Conservation (phyloP, 2,797 vertebrate species). For the Morus bassanus region DNA sequence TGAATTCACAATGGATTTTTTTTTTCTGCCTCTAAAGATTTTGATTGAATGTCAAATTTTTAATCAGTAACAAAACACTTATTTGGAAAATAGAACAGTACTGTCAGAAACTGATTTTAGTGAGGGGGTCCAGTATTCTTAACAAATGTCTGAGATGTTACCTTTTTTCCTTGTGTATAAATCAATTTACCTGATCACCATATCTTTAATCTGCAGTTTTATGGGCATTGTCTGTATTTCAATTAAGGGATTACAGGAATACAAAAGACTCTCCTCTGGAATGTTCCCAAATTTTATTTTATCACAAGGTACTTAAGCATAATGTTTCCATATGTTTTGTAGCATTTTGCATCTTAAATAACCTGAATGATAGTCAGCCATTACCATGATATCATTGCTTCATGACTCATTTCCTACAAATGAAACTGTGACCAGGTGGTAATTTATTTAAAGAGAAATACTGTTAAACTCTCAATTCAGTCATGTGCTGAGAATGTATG, state of each 20-base stretch:
- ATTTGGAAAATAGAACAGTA: background rate
- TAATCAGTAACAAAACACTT: background rate
- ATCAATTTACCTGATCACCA: background rate
- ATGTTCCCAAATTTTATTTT: background rate
- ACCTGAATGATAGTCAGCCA: background rate
- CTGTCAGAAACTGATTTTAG: background rate
- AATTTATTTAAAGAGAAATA: slow-evolving; percentile 2
- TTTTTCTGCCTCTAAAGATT: background rate
- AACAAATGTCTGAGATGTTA: background rate
- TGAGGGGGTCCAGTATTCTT: background rate
- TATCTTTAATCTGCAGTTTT: background rate
- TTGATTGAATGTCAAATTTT: background rate
- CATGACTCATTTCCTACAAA: background rate
- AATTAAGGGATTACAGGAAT: background rate
- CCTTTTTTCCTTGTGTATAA: background rate
- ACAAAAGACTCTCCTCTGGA: background rate
- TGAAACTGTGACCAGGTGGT: background rate
- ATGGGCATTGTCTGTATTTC: background rate
- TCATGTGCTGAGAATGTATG: background rate
- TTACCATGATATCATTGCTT: background rate
- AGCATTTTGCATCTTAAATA: background rate
- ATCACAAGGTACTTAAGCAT: background rate
- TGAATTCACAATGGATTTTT: background rate
- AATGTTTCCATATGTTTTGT: background rate
- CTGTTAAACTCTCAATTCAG: background rate